These are phyloP conservation scores for Steinernema carpocapsae DNA, from an alignment of 2,888 invertebrate genomes.

Conservation along the genomic window DNA sequence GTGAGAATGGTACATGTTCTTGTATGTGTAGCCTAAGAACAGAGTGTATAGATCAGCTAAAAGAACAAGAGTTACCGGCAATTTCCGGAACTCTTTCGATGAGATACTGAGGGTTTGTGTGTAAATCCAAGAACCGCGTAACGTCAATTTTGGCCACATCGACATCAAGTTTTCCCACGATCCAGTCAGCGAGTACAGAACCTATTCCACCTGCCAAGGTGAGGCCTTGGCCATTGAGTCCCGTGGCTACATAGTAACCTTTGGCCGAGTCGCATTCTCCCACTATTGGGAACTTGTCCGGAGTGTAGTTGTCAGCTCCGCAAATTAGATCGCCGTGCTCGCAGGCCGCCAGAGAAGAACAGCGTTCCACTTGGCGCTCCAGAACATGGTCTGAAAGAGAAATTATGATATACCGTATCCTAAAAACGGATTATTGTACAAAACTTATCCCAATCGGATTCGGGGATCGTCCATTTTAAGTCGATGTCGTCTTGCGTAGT, in stretches of 20 bases:
- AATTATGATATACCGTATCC: not conserved
- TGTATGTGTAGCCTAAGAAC: conserved; percentile 58
- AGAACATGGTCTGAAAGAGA: conserved; percentile 76
- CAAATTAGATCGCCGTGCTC: conserved; percentile 83
- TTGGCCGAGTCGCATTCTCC: conserved; percentile 87
- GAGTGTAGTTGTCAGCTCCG: conserved; percentile 91
- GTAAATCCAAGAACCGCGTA: conserved; percentile 85
- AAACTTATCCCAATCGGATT: conserved; percentile 91
- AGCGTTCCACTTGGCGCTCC: conserved; percentile 82
- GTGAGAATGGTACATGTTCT: conserved; percentile 77
- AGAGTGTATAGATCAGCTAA: not conserved
- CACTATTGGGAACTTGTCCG: conserved; percentile 92
- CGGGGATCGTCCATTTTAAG: conserved; percentile 69
- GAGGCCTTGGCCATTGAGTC: conserved; percentile 94
- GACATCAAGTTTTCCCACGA: conserved; percentile 76
- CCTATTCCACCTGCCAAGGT: conserved; percentile 95
- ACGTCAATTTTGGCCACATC: conserved; percentile 89
- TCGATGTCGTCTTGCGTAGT: conserved; percentile 70
- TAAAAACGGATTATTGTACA: conserved; percentile 68
- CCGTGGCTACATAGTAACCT: conserved; percentile 89
- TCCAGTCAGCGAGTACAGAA: conserved; percentile 81
- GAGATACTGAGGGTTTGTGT: conserved; percentile 91
- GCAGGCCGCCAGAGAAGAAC: conserved; percentile 80
- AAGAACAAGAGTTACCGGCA: conserved; percentile 75
- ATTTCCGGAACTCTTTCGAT: conserved; percentile 89